phyloP scores from a whole-genome alignment of 2,888 invertebrate genomes.

The Chromoteleia sp. region DNA sequence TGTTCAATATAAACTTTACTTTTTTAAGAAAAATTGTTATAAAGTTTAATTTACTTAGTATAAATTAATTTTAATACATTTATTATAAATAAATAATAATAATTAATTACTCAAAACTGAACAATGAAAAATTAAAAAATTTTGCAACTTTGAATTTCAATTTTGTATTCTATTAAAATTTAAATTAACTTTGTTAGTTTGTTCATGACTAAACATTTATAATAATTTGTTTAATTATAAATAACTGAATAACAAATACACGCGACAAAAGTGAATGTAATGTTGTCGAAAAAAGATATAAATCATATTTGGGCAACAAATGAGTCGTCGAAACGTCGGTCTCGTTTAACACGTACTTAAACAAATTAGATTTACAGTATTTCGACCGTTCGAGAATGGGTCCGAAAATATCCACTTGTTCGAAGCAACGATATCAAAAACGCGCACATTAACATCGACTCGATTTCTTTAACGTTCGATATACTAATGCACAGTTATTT shows the following conservation, averaged over 20 bases:
- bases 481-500: slow-evolving; percentile 67
- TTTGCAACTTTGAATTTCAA: neutral
- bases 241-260: too few relatives aligned
- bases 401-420: slow-evolving; percentile 68
- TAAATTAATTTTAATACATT: too few relatives aligned
- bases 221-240: too few relatives aligned
- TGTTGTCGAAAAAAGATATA: slow-evolving; percentile 8
- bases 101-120: too few relatives aligned
- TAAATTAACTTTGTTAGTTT: too few relatives aligned
- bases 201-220: too few relatives aligned
- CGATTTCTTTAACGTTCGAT: slow-evolving; percentile 65
- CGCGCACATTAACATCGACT: slow-evolving; percentile 56
- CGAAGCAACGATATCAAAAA: slow-evolving; percentile 58
- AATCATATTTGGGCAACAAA: slow-evolving; percentile 28
- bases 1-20: too few relatives aligned
- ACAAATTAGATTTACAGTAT: slow-evolving; percentile 60
- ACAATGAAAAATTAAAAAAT: too few relatives aligned
- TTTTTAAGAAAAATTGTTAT: too few relatives aligned
- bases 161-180: neutral
- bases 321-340: slow-evolving; percentile 11
- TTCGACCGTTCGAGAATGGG: slow-evolving; percentile 26
- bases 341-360: slow-evolving; percentile 66
- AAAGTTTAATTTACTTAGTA: too few relatives aligned
- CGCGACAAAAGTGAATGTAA: neutral
- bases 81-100: too few relatives aligned